Conservation (phyloP, 2,888 invertebrate species). For the Plemyria rubiginata region DNA sequence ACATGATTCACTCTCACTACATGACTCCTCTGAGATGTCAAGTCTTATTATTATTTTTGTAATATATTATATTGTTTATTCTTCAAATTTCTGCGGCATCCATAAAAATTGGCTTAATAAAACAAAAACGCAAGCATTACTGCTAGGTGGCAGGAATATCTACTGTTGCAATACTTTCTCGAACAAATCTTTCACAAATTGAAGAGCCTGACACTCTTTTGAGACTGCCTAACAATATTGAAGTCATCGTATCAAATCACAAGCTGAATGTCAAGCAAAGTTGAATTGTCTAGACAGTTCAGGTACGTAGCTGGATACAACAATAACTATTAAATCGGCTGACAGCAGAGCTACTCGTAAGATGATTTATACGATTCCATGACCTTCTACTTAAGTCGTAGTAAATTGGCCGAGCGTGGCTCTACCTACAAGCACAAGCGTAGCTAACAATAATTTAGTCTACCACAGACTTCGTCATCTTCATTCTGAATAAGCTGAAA, state of each 20-base stretch:
- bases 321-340: slow-evolving; percentile 24
- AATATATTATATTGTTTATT: too few species aligned
- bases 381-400: slow-evolving; percentile 1
- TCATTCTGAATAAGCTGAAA: too few species aligned
- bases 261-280: slow-evolving; percentile 36
- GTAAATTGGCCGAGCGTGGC: slow-evolving; percentile 4
- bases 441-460: background rate
- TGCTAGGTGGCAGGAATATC: too few species aligned
- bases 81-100: too few species aligned
- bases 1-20: too few species aligned
- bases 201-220: background rate
- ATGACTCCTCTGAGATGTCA: too few species aligned
- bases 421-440: background rate
- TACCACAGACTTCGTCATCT: too few species aligned
- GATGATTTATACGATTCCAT: slow-evolving; percentile 13
- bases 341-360: slow-evolving; percentile 12
- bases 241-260: slow-evolving; percentile 17
- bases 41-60: too few species aligned
- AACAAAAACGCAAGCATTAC: too few species aligned
- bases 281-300: slow-evolving; percentile 34
- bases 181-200: too few species aligned
- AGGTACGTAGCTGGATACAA: slow-evolving; percentile 10
- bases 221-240: background rate
- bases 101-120: too few species aligned
- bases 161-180: too few species aligned